These are phyloP conservation scores for Xiphorhynchus erythropygius DNA, from an alignment of 2,797 vertebrate species.

Conservation along the genomic window DNA sequence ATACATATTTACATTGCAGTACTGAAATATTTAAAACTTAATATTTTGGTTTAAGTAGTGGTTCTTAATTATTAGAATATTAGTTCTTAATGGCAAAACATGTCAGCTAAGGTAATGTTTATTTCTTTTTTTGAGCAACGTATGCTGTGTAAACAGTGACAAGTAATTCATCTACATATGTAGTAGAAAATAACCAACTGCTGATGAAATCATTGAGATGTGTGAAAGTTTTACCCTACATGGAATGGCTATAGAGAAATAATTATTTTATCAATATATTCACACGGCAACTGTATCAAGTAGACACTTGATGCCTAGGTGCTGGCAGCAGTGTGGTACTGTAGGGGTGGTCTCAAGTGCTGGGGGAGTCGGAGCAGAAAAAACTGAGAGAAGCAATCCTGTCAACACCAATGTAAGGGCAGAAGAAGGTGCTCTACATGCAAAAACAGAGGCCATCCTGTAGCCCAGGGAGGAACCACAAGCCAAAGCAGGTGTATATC, in stretches of 20 bases:
- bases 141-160: background rate
- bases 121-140: conserved; percentile 22
- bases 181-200: conserved; percentile 18
- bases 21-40: background rate
- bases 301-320: background rate
- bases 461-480: background rate
- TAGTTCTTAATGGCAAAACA: background rate
- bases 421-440: background rate
- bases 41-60: background rate
- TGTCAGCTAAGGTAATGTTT: background rate
- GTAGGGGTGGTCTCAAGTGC: background rate
- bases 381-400: background rate
- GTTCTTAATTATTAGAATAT: background rate
- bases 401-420: background rate
- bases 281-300: background rate
- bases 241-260: background rate
- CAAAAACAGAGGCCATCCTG: background rate
- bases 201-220: background rate
- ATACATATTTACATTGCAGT: background rate
- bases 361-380: background rate
- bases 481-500: background rate
- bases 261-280: background rate
- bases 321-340: background rate
- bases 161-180: conserved; percentile 9
- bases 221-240: background rate